Evolutionary conservation across 2,888 invertebrate species (phyloP).

Genomic region (Ernsta delagoae): DNA sequence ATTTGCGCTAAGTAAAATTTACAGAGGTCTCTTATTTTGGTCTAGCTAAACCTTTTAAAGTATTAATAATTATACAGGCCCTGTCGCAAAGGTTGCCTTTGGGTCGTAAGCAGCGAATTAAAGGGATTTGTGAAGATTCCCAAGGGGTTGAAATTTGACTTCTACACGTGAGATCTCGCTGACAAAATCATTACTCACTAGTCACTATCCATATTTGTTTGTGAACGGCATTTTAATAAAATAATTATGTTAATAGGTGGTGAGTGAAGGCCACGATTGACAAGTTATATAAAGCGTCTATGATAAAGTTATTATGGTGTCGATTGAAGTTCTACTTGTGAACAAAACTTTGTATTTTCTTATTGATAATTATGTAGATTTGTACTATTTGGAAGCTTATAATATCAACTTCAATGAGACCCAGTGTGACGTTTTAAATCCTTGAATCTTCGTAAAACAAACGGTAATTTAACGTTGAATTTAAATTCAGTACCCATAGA

Average conservation of each 20-base stretch:
- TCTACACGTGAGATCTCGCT: conserved; percentile 18
- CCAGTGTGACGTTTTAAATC: not conserved
- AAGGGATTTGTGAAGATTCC: conserved; percentile 31
- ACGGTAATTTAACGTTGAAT: conserved; percentile 3
- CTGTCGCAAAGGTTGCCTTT: conserved; percentile 14
- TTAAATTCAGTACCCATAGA: conserved; percentile 31
- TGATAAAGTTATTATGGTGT: not conserved
- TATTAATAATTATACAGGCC: conserved; percentile 12
- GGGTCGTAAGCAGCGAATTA: conserved; percentile 23
- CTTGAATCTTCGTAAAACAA: conserved; percentile 2
- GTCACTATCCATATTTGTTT: no score
- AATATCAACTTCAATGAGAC: not conserved
- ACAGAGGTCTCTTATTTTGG: conserved; percentile 5
- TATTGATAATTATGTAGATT: no score
- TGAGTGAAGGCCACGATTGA: no score
- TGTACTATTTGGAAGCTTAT: conserved; percentile 15
- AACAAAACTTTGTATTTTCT: no score
- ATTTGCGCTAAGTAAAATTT: not conserved
- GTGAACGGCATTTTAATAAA: not conserved
- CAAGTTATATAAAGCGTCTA: no score
- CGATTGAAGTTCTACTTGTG: no score
- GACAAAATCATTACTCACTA: no score
- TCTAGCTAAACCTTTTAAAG: conserved; percentile 8
- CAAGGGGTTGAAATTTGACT: conserved; percentile 25
- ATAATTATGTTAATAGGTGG: not conserved